Conservation (phyloP, 2,113 vertebrate species). For the Epinephelus lanceolatus region DNA sequence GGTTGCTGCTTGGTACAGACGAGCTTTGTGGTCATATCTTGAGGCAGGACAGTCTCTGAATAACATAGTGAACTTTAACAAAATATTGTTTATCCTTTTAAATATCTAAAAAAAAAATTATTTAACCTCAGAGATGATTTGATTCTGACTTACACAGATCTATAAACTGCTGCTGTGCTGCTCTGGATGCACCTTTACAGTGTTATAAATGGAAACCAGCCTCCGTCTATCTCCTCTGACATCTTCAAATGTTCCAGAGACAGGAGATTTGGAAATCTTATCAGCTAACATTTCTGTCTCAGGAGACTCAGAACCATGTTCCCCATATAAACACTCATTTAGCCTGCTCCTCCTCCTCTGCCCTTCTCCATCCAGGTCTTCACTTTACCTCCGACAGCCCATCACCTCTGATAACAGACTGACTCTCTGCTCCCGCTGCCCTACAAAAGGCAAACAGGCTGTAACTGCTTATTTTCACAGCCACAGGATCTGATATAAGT, state of each 20-base stretch:
- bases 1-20: too few species aligned
- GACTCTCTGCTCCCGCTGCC: conserved; percentile 30
- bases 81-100: too few species aligned
- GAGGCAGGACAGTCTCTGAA: too few species aligned
- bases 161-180: background rate
- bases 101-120: background rate
- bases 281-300: background rate
- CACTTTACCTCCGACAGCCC: conserved; percentile 12
- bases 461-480: conserved; percentile 14
- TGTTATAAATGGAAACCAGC: background rate
- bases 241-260: background rate
- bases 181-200: background rate
- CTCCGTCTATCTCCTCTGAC: background rate
- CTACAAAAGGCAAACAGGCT: conserved; percentile 10
- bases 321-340: background rate
- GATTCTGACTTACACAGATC: background rate
- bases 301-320: background rate
- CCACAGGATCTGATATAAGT: background rate
- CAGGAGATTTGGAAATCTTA: background rate
- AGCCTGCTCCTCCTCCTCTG: background rate
- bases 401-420: conserved; percentile 39
- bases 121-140: background rate
- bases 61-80: too few species aligned
- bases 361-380: conserved; percentile 11
- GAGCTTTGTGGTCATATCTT: too few species aligned